These are phyloP conservation scores for Epizoanthus ramosus DNA, from an alignment of 92 coral and sea anemone genomes.

Conservation along the genomic window DNA sequence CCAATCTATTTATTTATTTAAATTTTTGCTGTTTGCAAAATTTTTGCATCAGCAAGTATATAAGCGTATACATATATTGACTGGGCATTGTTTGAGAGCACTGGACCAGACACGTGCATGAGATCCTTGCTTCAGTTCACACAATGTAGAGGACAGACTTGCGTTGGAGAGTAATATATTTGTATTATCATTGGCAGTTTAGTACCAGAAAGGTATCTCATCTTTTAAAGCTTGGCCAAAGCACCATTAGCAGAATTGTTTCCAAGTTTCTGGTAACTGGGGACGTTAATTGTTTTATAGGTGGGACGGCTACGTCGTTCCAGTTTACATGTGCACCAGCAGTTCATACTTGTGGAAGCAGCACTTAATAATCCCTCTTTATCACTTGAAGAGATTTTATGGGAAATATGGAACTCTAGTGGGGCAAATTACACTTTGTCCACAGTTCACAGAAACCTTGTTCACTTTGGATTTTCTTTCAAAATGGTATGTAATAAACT, in stretches of 20 bases:
- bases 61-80: too few species aligned
- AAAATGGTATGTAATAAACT: too few species aligned
- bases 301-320: constrained; percentile 3
- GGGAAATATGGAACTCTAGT: neutral
- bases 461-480: too few species aligned
- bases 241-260: neutral
- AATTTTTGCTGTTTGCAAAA: too few species aligned
- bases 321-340: neutral
- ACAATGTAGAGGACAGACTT: constrained; percentile 1
- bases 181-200: constrained; percentile 9
- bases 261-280: constrained; percentile 6
- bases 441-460: neutral
- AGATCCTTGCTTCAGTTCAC: too few species aligned
- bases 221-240: neutral
- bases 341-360: constrained; percentile 1
- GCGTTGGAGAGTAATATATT: constrained; percentile 1
- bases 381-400: neutral
- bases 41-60: too few species aligned
- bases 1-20: too few species aligned
- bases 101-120: too few species aligned
- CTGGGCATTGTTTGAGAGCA: too few species aligned
- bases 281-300: neutral
- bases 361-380: constrained; percentile 5
- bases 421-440: neutral
- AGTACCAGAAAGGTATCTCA: neutral